These are phyloP conservation scores for Drosophila chauvacae DNA, from an alignment of 1,140 invertebrate species.

Conservation along the genomic window DNA sequence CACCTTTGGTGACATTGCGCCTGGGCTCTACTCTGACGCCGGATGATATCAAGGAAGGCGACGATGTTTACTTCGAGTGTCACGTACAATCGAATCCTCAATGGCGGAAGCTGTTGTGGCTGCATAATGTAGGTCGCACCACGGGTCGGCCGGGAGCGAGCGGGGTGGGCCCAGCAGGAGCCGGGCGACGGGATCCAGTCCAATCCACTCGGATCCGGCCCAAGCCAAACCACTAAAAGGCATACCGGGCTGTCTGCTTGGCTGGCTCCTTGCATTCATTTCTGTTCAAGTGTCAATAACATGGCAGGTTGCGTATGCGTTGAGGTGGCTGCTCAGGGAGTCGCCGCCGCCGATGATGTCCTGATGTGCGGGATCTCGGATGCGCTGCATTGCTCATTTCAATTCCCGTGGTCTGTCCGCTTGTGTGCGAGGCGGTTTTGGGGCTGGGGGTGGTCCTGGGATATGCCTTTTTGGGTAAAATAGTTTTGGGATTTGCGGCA, in stretches of 20 bases:
- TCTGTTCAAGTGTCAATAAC: constrained; percentile 81
- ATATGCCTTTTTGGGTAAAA: constrained; percentile 64
- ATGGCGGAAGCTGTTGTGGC: constrained; percentile 93
- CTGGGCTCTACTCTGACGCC: constrained; percentile 94
- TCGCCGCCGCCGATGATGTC: constrained; percentile 39
- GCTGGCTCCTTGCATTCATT: constrained; percentile 63
- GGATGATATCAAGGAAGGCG: constrained; percentile 95
- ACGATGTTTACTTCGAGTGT: constrained; percentile 97
- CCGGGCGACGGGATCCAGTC: constrained; percentile 5
- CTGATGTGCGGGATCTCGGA: constrained; percentile 37
- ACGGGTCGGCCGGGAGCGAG: constrained; percentile 33
- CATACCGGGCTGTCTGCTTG: constrained; percentile 60
- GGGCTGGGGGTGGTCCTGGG: constrained; percentile 7
- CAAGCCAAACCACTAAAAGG: constrained; percentile 23
- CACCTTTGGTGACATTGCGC: constrained; percentile 91
- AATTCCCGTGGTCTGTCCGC: constrained; percentile 60
- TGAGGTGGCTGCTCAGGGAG: constrained; percentile 41
- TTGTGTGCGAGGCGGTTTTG: background rate
- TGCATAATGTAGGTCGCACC: constrained; percentile 90
- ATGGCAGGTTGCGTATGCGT: constrained; percentile 72
- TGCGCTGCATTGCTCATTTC: constrained; percentile 71
- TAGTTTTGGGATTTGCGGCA: constrained; percentile 81
- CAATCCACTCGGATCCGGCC: constrained; percentile 17
- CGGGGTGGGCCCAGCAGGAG: background rate
- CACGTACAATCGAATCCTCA: constrained; percentile 94